Percentiles rank a stretch among this genome's conserved stretches.
These are phyloP conservation scores for Frankliniella fusca DNA, from an alignment of 2,888 invertebrate genomes.

Conservation along the genomic window DNA sequence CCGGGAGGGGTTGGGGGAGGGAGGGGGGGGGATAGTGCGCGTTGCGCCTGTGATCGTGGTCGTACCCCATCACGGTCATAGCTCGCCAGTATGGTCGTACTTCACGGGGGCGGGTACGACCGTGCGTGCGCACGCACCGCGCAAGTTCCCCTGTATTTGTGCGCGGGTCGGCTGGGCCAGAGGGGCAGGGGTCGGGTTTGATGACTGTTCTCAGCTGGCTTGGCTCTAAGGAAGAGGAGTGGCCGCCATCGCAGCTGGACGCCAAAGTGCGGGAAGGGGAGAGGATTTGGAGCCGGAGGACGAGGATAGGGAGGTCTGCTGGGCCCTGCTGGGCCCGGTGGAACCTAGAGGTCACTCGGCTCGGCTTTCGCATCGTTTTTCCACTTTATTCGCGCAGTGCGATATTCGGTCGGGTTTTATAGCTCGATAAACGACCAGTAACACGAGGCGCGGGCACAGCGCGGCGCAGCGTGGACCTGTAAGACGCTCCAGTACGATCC, in stretches of 20 bases:
- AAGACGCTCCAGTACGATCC: too few relatives aligned
- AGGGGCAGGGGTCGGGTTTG: too few relatives aligned
- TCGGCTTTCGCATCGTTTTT: not conserved
- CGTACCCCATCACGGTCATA: too few relatives aligned
- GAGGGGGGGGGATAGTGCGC: too few relatives aligned
- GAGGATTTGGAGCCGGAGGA: not conserved
- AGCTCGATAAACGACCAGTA: not conserved
- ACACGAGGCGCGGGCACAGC: not conserved
- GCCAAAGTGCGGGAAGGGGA: not conserved
- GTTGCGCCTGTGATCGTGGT: too few relatives aligned
- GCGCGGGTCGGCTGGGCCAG: too few relatives aligned
- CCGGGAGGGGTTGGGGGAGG: too few relatives aligned
- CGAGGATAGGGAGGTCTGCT: not conserved
- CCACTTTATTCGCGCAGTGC: not conserved
- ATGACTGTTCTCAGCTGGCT: too few relatives aligned
- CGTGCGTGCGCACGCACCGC: too few relatives aligned
- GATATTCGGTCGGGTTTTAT: constrained; percentile 3
- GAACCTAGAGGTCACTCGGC: not conserved
- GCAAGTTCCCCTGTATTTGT: too few relatives aligned
- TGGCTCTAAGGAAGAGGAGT: not conserved
- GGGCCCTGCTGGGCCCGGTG: not conserved
- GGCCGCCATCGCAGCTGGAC: not conserved
- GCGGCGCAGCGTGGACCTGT: not conserved
- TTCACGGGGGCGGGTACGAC: too few relatives aligned
- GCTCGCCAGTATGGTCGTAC: too few relatives aligned